Evolutionary conservation across 2,113 vertebrate species (phyloP).

Genomic region (Hylia prasina): DNA sequence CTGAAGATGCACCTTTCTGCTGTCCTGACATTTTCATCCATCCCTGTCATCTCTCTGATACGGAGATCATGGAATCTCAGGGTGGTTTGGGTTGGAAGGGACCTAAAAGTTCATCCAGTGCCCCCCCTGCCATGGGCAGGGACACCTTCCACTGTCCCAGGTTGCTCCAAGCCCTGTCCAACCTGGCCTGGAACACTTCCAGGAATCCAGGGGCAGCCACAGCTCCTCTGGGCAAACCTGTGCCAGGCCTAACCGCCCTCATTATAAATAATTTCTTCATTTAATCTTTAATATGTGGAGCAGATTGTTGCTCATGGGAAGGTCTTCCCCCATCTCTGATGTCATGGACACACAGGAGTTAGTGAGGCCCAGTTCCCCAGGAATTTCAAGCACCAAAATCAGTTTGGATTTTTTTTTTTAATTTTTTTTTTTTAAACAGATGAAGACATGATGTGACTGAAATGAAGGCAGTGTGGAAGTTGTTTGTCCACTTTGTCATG

Average conservation of each 20-base stretch:
- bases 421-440: too few relatives aligned
- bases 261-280: background rate
- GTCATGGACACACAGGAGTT: background rate
- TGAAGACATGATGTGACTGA: background rate
- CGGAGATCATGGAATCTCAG: background rate
- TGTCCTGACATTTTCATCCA: background rate
- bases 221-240: background rate
- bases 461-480: background rate
- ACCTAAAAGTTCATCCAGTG: fast-evolving
- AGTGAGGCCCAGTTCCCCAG: background rate
- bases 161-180: fast-evolving
- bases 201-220: background rate
- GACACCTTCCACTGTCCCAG: fast-evolving
- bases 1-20: background rate
- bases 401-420: background rate
- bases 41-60: background rate
- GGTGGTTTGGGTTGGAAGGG: background rate
- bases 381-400: background rate
- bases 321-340: background rate
- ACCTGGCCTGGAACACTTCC: fast-evolving
- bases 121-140: background rate
- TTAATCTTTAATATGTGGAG: background rate
- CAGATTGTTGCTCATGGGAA: background rate
- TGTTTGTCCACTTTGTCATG: fast-evolving
- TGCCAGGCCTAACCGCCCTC: fast-evolving